Conservation (phyloP, 1,140 invertebrate genomes). For the Procambarus virginalis region DNA sequence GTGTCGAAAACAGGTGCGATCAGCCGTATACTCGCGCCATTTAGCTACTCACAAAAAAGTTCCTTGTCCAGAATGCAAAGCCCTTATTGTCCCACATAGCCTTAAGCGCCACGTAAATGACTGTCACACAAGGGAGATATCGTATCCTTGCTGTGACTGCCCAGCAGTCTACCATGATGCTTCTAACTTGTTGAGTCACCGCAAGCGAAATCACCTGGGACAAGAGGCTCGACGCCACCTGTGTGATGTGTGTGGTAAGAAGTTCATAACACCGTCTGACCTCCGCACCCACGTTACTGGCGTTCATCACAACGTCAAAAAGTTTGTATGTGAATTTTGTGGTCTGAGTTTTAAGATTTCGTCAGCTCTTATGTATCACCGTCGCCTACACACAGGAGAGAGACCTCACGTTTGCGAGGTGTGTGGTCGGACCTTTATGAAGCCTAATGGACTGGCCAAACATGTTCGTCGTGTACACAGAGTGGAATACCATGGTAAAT, state of each 20-base stretch:
- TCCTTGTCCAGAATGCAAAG: slow-evolving; percentile 35
- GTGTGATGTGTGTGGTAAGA: slow-evolving; percentile 62
- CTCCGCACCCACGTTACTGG: slow-evolving; percentile 46
- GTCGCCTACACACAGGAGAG: slow-evolving; percentile 83
- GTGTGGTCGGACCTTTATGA: slow-evolving; percentile 86
- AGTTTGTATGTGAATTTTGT: slow-evolving; percentile 76
- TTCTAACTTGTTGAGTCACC: slow-evolving; percentile 53
- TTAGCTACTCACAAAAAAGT: slow-evolving; percentile 28
- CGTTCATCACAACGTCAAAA: slow-evolving; percentile 57
- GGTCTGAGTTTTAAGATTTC: slow-evolving; percentile 94
- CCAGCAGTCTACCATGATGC: slow-evolving; percentile 53
- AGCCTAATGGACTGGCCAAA: slow-evolving; percentile 81
- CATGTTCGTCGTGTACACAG: slow-evolving; percentile 76
- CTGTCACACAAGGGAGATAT: slow-evolving; percentile 18
- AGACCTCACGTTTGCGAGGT: slow-evolving; percentile 80
- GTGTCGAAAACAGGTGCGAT: slow-evolving; percentile 23
- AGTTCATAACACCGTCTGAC: slow-evolving; percentile 47
- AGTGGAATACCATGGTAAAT: slow-evolving; percentile 57
- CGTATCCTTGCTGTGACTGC: slow-evolving; percentile 44
- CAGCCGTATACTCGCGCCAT: slow-evolving; percentile 26
- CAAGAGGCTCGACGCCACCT: slow-evolving; percentile 50
- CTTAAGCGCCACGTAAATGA: slow-evolving; percentile 39
- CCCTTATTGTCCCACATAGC: not conserved
- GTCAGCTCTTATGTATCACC: slow-evolving; percentile 92
- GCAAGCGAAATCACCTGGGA: slow-evolving; percentile 60